phyloP scores from a whole-genome alignment of 2,888 invertebrate species.

The Brenthis hecate region DNA sequence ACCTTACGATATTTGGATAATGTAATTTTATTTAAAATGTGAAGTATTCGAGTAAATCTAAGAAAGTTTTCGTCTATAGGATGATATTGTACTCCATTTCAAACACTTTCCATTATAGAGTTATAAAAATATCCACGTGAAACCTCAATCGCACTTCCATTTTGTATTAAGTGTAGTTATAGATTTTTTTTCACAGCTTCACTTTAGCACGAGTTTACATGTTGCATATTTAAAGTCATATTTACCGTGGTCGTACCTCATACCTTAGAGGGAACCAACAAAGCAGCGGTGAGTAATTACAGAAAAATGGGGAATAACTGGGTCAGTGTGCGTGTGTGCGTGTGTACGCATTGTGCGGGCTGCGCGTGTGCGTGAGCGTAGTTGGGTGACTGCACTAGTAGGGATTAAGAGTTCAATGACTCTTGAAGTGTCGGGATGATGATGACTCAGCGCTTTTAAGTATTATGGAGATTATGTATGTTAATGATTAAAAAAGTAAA shows the following conservation, averaged over 20 bases:
- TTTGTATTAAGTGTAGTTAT: too few relatives aligned
- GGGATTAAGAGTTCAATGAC: conserved; percentile 43
- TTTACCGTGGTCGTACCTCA: conserved; percentile 38
- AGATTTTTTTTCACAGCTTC: not conserved
- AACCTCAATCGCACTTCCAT: too few relatives aligned
- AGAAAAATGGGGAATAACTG: conserved; percentile 77
- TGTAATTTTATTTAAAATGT: too few relatives aligned
- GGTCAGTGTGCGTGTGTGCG: conserved; percentile 68
- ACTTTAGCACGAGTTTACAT: conserved; percentile 15
- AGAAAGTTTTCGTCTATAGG: too few relatives aligned
- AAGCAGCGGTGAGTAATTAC: conserved; percentile 77
- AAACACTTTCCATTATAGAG: too few relatives aligned
- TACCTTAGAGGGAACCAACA: conserved; percentile 59
- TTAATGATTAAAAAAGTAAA: not conserved
- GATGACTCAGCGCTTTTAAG: conserved; percentile 32
- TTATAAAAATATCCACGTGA: too few relatives aligned
- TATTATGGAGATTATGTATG: conserved; percentile 7
- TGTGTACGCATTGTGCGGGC: not conserved
- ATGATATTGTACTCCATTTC: too few relatives aligned
- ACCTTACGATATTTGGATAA: too few relatives aligned
- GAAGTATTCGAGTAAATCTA: too few relatives aligned
- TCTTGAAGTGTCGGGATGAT: conserved; percentile 37
- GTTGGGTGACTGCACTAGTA: conserved; percentile 36
- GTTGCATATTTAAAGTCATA: conserved; percentile 33
- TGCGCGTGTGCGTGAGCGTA: conserved; percentile 54